Evolutionary conservation across 2,888 invertebrate species (phyloP).

Genomic region (Polyommatus iphigenia): DNA sequence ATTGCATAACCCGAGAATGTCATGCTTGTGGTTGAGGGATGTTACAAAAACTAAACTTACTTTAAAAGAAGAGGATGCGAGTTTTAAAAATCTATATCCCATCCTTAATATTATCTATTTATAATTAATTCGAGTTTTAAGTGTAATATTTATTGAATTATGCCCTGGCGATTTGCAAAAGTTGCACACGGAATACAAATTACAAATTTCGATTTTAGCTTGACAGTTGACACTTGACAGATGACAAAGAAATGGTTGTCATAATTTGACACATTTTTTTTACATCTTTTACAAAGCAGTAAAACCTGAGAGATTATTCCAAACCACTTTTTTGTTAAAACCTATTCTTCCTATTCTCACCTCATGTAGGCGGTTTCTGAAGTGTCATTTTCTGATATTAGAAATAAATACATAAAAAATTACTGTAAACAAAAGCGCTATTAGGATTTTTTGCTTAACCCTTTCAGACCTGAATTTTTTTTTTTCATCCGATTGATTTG

Average conservation of each 20-base stretch:
- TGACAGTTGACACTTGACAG: slow-evolving; percentile 41
- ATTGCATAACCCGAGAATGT: slow-evolving; percentile 41
- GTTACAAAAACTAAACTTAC: slow-evolving; percentile 53
- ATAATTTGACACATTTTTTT: slow-evolving; percentile 17
- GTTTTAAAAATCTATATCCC: slow-evolving; percentile 70
- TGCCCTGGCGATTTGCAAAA: slow-evolving; percentile 54
- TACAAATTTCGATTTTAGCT: slow-evolving; percentile 32
- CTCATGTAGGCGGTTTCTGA: too few relatives aligned
- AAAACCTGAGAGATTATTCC: neutral
- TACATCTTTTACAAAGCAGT: neutral
- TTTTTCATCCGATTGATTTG: too few relatives aligned
- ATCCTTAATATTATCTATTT: slow-evolving; percentile 50
- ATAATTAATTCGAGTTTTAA: slow-evolving; percentile 27
- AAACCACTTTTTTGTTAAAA: too few relatives aligned
- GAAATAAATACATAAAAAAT: too few relatives aligned
- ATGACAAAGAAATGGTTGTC: neutral
- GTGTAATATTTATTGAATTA: slow-evolving; percentile 41
- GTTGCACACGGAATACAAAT: slow-evolving; percentile 11
- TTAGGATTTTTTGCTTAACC: too few relatives aligned
- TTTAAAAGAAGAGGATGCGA: slow-evolving; percentile 66
- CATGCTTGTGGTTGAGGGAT: neutral
- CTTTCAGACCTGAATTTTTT: too few relatives aligned
- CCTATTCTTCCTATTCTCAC: too few relatives aligned
- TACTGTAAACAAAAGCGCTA: too few relatives aligned
- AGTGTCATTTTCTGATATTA: too few relatives aligned